Base-by-base conservation (phyloP, 2,888 invertebrate genomes). In the Candidula unifasciata region DNA sequence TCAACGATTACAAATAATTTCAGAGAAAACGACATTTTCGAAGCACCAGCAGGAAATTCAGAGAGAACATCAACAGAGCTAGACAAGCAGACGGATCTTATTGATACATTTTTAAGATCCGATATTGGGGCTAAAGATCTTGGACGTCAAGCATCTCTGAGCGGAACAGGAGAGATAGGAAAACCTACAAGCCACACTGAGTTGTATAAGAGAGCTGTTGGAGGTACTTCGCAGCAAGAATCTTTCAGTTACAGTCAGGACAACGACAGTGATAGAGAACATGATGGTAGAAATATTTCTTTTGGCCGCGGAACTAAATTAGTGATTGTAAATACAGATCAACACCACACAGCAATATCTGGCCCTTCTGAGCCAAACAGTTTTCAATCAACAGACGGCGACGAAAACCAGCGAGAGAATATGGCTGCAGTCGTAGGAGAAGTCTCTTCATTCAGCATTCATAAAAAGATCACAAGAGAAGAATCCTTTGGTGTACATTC, bases 391-490 rank as follows among this genome's bases (percentile, higher is more conserved):
- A 24, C 1, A 27, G n/a, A 37, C n/a, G 33, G 33, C 24, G 30
- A 35, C 18, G 71, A 44, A 44, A 37, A 37, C 10, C 21, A 76
- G 24, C 21, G 54, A 24, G 68, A 82, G 27, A 83, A 54, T 0
- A 85, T 85, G 87, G 30, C 85, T 1, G 85, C 87, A 2, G 77
- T 80, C 27, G 81, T 87, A 2, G 82, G 84, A 21, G 80, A 85
- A 77, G 69, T 82, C 3, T 71, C 83, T 0, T 84, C 86, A 13
- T 85, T 85, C 69, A 68, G 44, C 6, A 80, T 84, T n/a, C 76
- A 77, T 57, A 80, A 73, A 35, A 64, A 76, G 35, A 10, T 79
- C 57, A 57, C 84, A 24, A 37, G 54, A 3, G 74, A 84, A 35
- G 76, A 81, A 30, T 78, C 80, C 16, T 35, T 71, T 18, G 33